Percentiles rank a stretch among this genome's conserved stretches.
Conservation (phyloP, 2,797 vertebrate genomes). For the Acestrorhynchus altus region DNA sequence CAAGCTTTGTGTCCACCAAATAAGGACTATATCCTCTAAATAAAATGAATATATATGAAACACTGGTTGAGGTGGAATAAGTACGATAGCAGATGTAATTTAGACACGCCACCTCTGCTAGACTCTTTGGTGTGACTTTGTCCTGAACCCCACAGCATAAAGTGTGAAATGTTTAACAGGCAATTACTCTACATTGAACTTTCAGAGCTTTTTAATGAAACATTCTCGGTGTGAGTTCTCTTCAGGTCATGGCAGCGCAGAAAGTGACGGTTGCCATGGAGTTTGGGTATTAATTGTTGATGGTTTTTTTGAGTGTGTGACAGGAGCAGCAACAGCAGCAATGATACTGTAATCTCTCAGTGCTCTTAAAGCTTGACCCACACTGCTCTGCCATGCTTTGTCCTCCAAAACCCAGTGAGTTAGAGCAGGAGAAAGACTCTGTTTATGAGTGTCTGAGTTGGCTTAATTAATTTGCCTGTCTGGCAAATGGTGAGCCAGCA, state of each 20-base stretch:
- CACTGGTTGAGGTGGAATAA: not conserved
- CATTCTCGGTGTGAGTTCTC: not conserved
- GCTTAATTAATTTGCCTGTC: slow-evolving; percentile 70
- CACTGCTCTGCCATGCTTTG: not conserved
- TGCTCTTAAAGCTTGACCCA: not conserved
- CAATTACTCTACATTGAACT: not conserved
- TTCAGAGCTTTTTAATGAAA: not conserved
- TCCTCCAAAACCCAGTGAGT: slow-evolving; percentile 13
- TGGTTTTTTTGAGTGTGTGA: not conserved
- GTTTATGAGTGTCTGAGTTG: slow-evolving; percentile 67
- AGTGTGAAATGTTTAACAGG: slow-evolving; percentile 1
- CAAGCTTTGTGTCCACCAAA: too few relatives aligned
- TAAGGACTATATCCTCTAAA: not conserved
- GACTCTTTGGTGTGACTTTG: not conserved
- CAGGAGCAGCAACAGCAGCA: not conserved
- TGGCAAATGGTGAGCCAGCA: slow-evolving; percentile 54
- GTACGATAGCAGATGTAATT: not conserved
- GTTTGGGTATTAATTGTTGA: not conserved
- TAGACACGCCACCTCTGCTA: not conserved
- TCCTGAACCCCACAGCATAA: not conserved
- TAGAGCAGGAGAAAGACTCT: not conserved
- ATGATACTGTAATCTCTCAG: not conserved
- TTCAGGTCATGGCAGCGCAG: not conserved
- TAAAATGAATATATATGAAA: not conserved
- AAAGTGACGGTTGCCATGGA: not conserved